Base-by-base conservation (phyloP, 2,888 invertebrate genomes). In the Thecophora atra region DNA sequence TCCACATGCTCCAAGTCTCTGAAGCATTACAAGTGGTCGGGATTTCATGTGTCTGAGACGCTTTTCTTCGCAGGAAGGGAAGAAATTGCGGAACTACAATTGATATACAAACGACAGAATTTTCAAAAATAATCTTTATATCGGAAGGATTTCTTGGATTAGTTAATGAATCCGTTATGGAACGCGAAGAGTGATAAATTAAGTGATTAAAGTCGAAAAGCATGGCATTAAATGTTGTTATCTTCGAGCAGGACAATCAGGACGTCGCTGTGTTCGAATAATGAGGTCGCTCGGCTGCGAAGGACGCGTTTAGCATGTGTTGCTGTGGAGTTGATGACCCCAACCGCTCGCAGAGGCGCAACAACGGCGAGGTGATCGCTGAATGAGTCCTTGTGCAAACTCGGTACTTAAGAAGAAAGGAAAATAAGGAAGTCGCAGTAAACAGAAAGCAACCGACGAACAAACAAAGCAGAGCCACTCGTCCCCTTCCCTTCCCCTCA, bases 151-250 rank as follows among this genome's bases (percentile, higher is more conserved):
- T n/a, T 5, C 17, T 47, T 11, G n/a, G 13, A 17, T 2, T 47
- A 8, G 13, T 5, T 47, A 15, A 47, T 47, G 11, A n/a, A 47
- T 17, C n/a, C n/a, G 47, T 3, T 15, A 17, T 47, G 47, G 17
- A n/a, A 11, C 47, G n/a, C 47, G 73, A 71, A 75, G 76, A 77
- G 73, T 74, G 74, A 76, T 77, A 76, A 76, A 76, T 77, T 73
- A 74, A 73, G 73, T 75, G 76, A 77, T 77, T 77, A 77, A 76
- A 76, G 76, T 73, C 71, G 73, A 77, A 75, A 73, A 72, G 71
- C 17, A 28, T 19, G 21, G 58, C 70, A 70, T 70, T 62, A 70
- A 70, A 70, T 62, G 62, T 62, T 28, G 62, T 70, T 70, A 70
- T 70, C 70, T 70, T 19, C 19, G 24, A 62, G 51, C 70, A 62